Conservation (phyloP, 2,113 vertebrate species). For the Lepidothrix coronata region DNA sequence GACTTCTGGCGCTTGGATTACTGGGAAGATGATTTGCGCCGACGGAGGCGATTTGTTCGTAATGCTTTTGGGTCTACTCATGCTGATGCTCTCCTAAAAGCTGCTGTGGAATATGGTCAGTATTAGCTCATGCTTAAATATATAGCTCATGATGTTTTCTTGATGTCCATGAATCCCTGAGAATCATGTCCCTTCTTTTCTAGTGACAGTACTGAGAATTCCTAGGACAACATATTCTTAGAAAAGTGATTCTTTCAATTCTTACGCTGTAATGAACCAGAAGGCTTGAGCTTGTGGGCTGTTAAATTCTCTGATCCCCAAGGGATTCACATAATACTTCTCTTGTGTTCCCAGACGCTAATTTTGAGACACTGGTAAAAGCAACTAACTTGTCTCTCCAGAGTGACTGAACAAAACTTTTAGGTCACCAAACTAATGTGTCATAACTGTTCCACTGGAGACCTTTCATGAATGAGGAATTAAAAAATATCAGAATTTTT, state of each 20-base stretch:
- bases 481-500: not conserved
- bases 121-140: conserved; percentile 29
- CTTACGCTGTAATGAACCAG: not conserved
- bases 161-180: not conserved
- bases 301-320: conserved; percentile 1
- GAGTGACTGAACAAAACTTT: not conserved
- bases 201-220: not conserved
- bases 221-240: not conserved
- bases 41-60: conserved; percentile 91
- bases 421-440: conserved; percentile 1
- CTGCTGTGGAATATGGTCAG: conserved; percentile 92
- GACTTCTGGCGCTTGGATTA: conserved; percentile 99
- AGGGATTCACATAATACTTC: not conserved
- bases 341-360: not conserved
- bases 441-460: not conserved
- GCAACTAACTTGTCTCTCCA: not conserved
- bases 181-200: not conserved
- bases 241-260: not conserved
- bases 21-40: conserved; percentile 96
- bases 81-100: conserved; percentile 86
- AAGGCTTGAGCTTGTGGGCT: not conserved
- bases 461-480: not conserved
- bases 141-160: not conserved
- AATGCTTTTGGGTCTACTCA: conserved; percentile 96
- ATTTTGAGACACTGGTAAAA: conserved; percentile 12